phyloP scores from a whole-genome alignment of 2,797 vertebrate species.

The Steatocranus sp. region DNA sequence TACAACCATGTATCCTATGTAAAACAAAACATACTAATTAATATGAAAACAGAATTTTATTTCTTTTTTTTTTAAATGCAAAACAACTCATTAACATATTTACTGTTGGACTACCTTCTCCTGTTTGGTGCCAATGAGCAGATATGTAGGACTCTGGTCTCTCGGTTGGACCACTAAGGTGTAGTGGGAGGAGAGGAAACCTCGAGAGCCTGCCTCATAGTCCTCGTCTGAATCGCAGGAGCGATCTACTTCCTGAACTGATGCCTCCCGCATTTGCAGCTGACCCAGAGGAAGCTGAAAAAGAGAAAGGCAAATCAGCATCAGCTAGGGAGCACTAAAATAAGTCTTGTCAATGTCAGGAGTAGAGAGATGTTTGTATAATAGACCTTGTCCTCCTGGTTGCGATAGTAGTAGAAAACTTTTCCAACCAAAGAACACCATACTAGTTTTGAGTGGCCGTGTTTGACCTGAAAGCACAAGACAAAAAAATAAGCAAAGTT shows the following conservation, averaged over 20 bases:
- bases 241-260: slow-evolving; percentile 88
- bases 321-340: not conserved
- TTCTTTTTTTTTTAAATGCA: not conserved
- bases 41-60: not conserved
- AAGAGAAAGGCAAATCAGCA: not conserved
- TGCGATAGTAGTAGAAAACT: slow-evolving; percentile 90
- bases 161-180: slow-evolving; percentile 88
- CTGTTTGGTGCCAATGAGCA: slow-evolving; percentile 92
- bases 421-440: slow-evolving; percentile 90
- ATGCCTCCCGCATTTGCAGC: slow-evolving; percentile 80
- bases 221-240: slow-evolving; percentile 96
- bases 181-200: slow-evolving; percentile 88
- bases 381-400: slow-evolving; percentile 90
- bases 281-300: slow-evolving; percentile 85
- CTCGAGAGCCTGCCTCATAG: slow-evolving; percentile 84
- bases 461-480: slow-evolving; percentile 83
- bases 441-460: slow-evolving; percentile 93
- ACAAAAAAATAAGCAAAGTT: not conserved
- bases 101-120: slow-evolving; percentile 80
- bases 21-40: not conserved
- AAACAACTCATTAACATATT: not conserved
- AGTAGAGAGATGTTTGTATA: not conserved
- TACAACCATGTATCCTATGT: slow-evolving; percentile 92
- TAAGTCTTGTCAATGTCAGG: not conserved
- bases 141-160: slow-evolving; percentile 92